Percentiles rank a stretch among this genome's conserved stretches.
Conservation (phyloP, 2,113 vertebrate genomes). For the Sula dactylatra region DNA sequence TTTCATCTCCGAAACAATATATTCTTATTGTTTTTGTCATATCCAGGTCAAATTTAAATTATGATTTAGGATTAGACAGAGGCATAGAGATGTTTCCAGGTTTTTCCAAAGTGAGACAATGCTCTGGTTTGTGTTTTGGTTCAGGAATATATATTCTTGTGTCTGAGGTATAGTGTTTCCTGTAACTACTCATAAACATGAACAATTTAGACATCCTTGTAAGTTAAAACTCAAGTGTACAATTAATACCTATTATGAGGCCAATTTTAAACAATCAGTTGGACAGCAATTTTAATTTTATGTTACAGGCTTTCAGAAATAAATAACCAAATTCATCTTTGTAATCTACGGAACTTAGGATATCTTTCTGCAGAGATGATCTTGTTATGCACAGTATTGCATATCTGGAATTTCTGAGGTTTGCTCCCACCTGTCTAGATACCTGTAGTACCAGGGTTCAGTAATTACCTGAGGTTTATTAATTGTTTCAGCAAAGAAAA, state of each 20-base stretch:
- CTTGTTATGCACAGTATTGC: slow-evolving; percentile 41
- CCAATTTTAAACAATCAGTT: slow-evolving; percentile 66
- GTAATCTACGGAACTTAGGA: slow-evolving; percentile 65
- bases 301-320: slow-evolving; percentile 46
- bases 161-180: slow-evolving; percentile 44
- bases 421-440: slow-evolving; percentile 66
- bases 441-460: slow-evolving; percentile 48
- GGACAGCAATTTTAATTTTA: slow-evolving; percentile 47
- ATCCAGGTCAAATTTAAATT: slow-evolving; percentile 58
- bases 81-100: background rate
- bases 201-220: slow-evolving; percentile 53
- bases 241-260: slow-evolving; percentile 49
- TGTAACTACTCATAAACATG: slow-evolving; percentile 37
- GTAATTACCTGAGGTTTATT: slow-evolving; percentile 75
- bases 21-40: slow-evolving; percentile 3
- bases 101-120: slow-evolving; percentile 37
- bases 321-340: slow-evolving; percentile 57
- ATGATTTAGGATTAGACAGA: slow-evolving; percentile 41
- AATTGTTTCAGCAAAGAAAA: slow-evolving; percentile 76
- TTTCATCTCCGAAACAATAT: slow-evolving; percentile 44
- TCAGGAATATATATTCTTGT: slow-evolving; percentile 16
- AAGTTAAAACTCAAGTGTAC: slow-evolving; percentile 55
- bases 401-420: slow-evolving; percentile 66
- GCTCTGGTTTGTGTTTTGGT: slow-evolving; percentile 37
- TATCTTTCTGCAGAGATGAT: slow-evolving; percentile 69